Evolutionary conservation across 1,140 invertebrate genomes (phyloP).

Genomic region (Drosophila athabasca): DNA sequence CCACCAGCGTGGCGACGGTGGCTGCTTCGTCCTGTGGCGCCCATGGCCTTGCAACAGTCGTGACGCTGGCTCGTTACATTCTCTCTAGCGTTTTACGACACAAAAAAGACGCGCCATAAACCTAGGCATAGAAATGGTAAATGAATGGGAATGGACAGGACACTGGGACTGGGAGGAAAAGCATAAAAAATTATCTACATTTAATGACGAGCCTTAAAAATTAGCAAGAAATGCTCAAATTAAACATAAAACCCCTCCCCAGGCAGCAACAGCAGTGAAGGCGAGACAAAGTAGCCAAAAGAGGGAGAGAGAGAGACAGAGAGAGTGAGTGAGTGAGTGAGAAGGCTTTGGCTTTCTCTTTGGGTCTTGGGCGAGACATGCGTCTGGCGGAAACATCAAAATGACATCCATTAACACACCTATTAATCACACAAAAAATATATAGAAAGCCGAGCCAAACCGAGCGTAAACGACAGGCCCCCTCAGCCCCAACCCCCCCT

Average conservation of each 20-base stretch:
- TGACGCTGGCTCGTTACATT: too few relatives aligned
- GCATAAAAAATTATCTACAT: slow-evolving; percentile 82
- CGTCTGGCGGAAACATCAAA: slow-evolving; percentile 81
- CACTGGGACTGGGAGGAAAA: slow-evolving; percentile 33
- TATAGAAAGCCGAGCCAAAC: slow-evolving; percentile 59
- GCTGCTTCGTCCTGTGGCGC: too few relatives aligned
- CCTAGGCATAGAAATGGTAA: slow-evolving; percentile 51
- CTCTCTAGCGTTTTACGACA: too few relatives aligned
- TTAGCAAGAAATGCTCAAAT: slow-evolving; percentile 82
- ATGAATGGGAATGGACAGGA: slow-evolving; percentile 56
- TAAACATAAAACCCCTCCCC: slow-evolving; percentile 63
- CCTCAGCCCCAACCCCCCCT: background rate
- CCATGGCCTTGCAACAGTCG: too few relatives aligned
- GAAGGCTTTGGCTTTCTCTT: slow-evolving; percentile 12
- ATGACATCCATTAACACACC: slow-evolving; percentile 84
- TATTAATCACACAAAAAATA: slow-evolving; percentile 78
- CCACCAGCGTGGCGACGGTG: too few relatives aligned
- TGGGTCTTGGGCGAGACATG: slow-evolving; percentile 40
- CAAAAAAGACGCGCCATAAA: slow-evolving; percentile 38
- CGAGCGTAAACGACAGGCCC: slow-evolving; percentile 39
- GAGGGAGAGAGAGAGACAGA: background rate
- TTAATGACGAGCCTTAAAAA: slow-evolving; percentile 81
- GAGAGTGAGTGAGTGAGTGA: too few relatives aligned
- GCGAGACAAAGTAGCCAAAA: slow-evolving; percentile 4
- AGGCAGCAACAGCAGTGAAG: slow-evolving; percentile 20